Evolutionary conservation across 2,888 invertebrate species (phyloP).

Genomic region (Plagodis dolabraria): DNA sequence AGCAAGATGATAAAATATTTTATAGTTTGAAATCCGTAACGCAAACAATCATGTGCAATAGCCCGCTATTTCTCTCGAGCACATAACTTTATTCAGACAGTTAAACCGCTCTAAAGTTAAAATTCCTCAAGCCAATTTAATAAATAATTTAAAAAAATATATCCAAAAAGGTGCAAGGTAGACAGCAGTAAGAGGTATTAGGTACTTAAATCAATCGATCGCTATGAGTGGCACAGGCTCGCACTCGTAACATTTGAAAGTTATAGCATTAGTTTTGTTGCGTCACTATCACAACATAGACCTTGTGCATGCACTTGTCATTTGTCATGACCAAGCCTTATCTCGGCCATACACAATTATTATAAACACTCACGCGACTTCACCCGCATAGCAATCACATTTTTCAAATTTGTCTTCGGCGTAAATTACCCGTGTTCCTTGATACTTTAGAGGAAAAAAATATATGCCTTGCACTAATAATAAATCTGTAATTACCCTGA

Average conservation of each 20-base stretch:
- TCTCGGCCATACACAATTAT: constrained; percentile 25
- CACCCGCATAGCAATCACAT: constrained; percentile 29
- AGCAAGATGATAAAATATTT: no score
- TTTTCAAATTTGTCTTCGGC: not conserved
- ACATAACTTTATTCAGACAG: no score
- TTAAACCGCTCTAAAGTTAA: no score
- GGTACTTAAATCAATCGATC: not conserved
- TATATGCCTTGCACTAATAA: not conserved
- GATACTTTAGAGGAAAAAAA: constrained; percentile 5
- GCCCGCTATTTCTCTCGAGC: no score
- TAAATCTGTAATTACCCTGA: constrained; percentile 4
- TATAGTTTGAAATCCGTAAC: no score
- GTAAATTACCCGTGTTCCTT: not conserved
- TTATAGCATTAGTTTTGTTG: constrained; percentile 31
- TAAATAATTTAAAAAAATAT: no score
- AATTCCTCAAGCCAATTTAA: no score
- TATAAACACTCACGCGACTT: constrained; percentile 24
- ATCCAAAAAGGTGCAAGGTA: no score
- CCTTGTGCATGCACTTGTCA: constrained; percentile 40
- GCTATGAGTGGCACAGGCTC: not conserved
- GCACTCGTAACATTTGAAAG: constrained; percentile 20
- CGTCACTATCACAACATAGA: constrained; percentile 36
- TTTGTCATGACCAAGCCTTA: constrained; percentile 35
- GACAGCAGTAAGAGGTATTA: no score
- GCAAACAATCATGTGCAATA: no score